Evolutionary conservation across 2,888 invertebrate genomes (phyloP).

Genomic region (Kuschelorhynchus macadamiae): DNA sequence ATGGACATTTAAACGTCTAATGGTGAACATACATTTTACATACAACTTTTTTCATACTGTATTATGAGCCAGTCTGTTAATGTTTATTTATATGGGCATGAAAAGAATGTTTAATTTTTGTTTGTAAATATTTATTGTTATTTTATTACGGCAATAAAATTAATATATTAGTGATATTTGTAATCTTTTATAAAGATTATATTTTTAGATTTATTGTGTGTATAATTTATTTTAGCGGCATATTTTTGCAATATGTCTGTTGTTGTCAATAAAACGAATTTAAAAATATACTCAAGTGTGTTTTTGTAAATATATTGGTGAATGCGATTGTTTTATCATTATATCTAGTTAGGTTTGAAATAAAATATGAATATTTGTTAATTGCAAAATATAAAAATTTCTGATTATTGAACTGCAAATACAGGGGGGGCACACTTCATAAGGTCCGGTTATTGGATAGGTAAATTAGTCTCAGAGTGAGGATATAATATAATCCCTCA

Average conservation of each 20-base stretch:
- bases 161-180: constrained; percentile 60
- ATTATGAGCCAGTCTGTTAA: not conserved
- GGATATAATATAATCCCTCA: no score
- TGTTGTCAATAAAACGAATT: constrained; percentile 61
- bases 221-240: constrained; percentile 61
- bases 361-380: not conserved
- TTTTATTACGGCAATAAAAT: constrained; percentile 58
- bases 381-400: not conserved
- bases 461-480: no score
- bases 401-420: no score
- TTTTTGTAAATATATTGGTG: not conserved
- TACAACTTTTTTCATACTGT: no score
- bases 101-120: constrained; percentile 39
- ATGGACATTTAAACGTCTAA: no score
- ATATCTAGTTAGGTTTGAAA: not conserved
- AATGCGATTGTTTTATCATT: not conserved
- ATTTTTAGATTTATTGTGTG: constrained; percentile 62
- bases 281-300: not conserved
- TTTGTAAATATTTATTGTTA: constrained; percentile 57
- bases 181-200: constrained; percentile 66
- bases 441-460: no score
- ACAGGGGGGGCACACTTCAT: no score
- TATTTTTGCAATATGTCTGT: constrained; percentile 59
- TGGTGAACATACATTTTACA: no score
- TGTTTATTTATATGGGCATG: constrained; percentile 4